These are phyloP conservation scores for Grantiella picta DNA, from an alignment of 2,113 vertebrate species.

Conservation along the genomic window DNA sequence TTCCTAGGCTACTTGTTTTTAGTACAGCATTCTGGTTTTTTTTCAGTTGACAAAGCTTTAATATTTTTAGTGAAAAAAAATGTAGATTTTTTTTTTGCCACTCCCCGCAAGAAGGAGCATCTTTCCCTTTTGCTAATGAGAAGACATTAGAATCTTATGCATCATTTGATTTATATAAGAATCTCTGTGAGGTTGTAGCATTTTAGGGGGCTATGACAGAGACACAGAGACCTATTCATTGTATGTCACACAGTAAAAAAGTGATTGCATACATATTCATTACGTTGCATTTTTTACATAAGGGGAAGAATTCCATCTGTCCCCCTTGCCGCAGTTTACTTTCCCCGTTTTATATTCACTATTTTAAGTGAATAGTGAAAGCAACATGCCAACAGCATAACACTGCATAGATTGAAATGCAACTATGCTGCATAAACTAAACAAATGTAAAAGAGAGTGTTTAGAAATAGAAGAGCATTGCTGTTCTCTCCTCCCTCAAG, in stretches of 20 bases:
- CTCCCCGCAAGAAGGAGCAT: not conserved
- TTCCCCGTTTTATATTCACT: not conserved
- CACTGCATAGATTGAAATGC: slow-evolving; percentile 7
- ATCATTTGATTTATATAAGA: not conserved
- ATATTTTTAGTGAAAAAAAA: not conserved
- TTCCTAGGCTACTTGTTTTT: not conserved
- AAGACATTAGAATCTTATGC: not conserved
- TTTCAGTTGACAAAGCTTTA: not conserved
- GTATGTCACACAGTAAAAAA: not conserved
- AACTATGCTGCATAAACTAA: slow-evolving; percentile 3
- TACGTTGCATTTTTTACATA: not conserved
- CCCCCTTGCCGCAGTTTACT: not conserved
- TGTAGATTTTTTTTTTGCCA: not conserved
- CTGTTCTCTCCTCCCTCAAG: not conserved
- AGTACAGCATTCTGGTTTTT: not conserved
- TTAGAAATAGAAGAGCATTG: slow-evolving; percentile 40
- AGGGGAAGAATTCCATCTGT: slow-evolving; percentile 19
- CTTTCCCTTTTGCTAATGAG: not conserved
- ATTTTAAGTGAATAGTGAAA: slow-evolving; percentile 13
- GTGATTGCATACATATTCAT: not conserved
- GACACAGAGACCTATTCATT: not conserved
- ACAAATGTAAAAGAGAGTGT: not conserved
- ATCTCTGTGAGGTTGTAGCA: not conserved
- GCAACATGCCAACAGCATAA: slow-evolving; percentile 9
- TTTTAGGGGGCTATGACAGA: not conserved